Conservation (phyloP, 2,797 vertebrate genomes). For the Triplophysa bombifrons region DNA sequence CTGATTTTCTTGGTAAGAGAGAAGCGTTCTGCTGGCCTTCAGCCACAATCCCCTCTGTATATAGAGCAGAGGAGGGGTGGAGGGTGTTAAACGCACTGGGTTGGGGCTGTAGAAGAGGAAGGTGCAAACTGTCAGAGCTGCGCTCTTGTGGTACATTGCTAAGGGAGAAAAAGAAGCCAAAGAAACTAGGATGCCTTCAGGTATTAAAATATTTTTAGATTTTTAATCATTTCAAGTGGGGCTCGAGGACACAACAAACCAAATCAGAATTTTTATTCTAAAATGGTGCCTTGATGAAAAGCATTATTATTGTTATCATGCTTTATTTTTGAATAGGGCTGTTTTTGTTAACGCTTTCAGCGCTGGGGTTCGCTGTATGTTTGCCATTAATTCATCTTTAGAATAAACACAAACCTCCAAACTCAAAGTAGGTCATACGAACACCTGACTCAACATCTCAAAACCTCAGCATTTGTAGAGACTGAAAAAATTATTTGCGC, state of each 20-base stretch:
- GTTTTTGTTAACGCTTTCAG: conserved; percentile 51
- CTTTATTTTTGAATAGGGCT: conserved; percentile 51
- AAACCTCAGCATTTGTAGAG: conserved; percentile 24
- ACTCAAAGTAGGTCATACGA: conserved; percentile 39
- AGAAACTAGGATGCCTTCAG: conserved; percentile 82
- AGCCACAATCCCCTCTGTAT: conserved; percentile 70
- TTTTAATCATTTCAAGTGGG: conserved; percentile 82
- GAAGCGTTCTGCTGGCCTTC: conserved; percentile 67
- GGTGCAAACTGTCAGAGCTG: conserved; percentile 77
- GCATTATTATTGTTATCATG: conserved; percentile 62
- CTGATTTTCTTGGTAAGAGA: conserved; percentile 44
- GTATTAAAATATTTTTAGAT: conserved; percentile 84
- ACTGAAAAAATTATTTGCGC: conserved; percentile 20
- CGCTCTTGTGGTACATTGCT: conserved; percentile 74
- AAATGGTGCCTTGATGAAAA: conserved; percentile 66
- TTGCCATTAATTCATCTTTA: conserved; percentile 3
- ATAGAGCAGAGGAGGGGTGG: conserved; percentile 64
- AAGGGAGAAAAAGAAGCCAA: conserved; percentile 69
- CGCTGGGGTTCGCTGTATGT: conserved; percentile 49
- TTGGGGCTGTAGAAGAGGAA: conserved; percentile 65
- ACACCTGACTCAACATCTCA: conserved; percentile 27
- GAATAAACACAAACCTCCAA: conserved; percentile 14
- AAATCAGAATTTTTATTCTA: conserved; percentile 65
- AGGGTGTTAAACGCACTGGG: conserved; percentile 52
- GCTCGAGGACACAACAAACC: conserved; percentile 77